Evolutionary conservation across 2,113 vertebrate species (phyloP).

Genomic region (Grallaria varia): DNA sequence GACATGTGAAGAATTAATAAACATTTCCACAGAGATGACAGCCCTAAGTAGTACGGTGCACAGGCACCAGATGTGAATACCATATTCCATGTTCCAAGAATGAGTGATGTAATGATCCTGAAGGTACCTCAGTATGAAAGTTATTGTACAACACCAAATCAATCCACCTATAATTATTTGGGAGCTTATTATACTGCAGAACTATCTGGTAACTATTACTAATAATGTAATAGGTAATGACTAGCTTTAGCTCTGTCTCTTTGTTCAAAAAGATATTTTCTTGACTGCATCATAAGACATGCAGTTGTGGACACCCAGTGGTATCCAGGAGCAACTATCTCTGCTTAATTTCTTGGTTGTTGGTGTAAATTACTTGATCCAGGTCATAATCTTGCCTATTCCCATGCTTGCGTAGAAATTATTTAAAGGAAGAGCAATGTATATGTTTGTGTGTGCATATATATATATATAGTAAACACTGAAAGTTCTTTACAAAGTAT

Average conservation of each 20-base stretch:
- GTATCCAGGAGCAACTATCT: neutral
- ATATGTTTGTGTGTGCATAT: neutral
- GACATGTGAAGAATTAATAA: neutral
- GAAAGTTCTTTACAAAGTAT: neutral
- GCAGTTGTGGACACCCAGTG: neutral
- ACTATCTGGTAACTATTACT: neutral
- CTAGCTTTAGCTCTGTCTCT: neutral
- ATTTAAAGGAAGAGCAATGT: neutral
- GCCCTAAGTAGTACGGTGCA: neutral
- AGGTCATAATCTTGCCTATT: neutral
- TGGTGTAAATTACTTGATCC: neutral
- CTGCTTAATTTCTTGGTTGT: neutral
- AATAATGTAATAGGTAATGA: neutral
- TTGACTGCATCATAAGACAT: neutral
- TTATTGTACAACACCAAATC: neutral
- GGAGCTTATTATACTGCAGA: neutral
- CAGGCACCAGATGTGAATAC: neutral
- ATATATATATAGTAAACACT: neutral
- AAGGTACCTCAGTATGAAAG: neutral
- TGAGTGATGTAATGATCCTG: neutral
- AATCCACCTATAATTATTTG: neutral
- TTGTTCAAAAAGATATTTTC: neutral
- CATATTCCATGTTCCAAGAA: neutral
- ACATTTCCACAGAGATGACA: neutral
- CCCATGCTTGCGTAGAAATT: neutral